Evolutionary conservation across 2,113 vertebrate species (phyloP), one percentile per base, ranked within the genome.

Genomic region (Pseudorasbora parva): DNA sequence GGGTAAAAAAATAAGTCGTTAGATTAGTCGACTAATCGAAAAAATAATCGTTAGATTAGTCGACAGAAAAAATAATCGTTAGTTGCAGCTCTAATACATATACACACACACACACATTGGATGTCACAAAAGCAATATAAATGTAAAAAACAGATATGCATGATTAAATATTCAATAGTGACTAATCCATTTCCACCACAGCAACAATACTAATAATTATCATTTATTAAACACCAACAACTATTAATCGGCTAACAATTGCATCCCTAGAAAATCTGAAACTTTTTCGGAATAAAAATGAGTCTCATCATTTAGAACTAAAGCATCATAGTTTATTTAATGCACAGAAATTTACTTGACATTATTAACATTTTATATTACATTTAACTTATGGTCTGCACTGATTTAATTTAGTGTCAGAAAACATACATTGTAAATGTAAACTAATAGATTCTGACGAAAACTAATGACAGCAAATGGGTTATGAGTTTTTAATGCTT

Each of bases 401-500:
- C 37, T 45, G 41, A 72, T 54, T 54, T 54, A 8, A 54, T 54
- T 19, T 19, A 19, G 49, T 45, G n/a, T n/a, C 3, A 68, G 64
- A 41, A 5, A 41, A 41, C n/a, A 2, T 15, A 8, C 21, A 23
- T 71, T 71, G 45, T 21, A 47, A 62, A 54, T 0, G 19, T 12
- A 23, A 54, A 51, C 43, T 51, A 23, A 62, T 60, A 14, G 6
- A 68, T 54, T 69, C 21, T 51, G 30, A 54, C 3, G 27, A 54
- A 51, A 57, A 56, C 25, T 19, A 66, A 49, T 47, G 15, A 14
- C 23, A 49, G 78, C n/a, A 79, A 79, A 3, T 49, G 21, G 15
- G 33, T 33, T 43, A 59, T 51, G 47, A 49, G 19, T 69, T 69
- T 56, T 12, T 56, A 27, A 78, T 64, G 60, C 62, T 80, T 80